Evolutionary conservation across 2,797 vertebrate genomes (phyloP).

Genomic region (Heteromormyrus szaboi): DNA sequence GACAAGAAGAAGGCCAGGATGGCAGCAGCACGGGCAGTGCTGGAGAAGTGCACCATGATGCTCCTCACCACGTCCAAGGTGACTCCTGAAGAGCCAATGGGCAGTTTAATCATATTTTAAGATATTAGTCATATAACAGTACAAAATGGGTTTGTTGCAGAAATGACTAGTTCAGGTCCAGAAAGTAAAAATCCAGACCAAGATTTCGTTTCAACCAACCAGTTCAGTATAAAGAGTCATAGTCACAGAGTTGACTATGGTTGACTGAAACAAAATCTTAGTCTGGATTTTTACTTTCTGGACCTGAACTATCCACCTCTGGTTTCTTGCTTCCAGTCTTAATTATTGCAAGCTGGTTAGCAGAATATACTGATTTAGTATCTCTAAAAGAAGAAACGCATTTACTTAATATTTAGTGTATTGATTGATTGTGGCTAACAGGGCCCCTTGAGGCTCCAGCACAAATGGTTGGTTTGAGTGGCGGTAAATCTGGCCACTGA

Average conservation of each 20-base stretch:
- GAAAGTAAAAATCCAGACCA: background rate
- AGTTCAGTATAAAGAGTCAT: background rate
- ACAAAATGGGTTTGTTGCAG: background rate
- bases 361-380: background rate
- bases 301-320: background rate
- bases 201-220: background rate
- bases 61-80: conserved; percentile 98
- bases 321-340: background rate
- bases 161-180: background rate
- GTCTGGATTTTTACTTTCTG: background rate
- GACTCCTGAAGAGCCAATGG: conserved; percentile 5
- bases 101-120: background rate
- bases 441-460: background rate
- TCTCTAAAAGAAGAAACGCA: background rate
- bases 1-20: conserved; percentile 97
- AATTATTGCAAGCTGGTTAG: background rate
- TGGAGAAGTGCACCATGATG: conserved; percentile 99
- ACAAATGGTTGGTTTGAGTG: background rate
- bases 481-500: background rate
- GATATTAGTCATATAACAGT: background rate
- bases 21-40: conserved; percentile 88
- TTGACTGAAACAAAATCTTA: background rate
- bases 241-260: background rate
- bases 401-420: background rate
- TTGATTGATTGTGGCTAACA: background rate